Conservation (phyloP, 2,113 vertebrate genomes). For the Sphaerodactylus townsendi region DNA sequence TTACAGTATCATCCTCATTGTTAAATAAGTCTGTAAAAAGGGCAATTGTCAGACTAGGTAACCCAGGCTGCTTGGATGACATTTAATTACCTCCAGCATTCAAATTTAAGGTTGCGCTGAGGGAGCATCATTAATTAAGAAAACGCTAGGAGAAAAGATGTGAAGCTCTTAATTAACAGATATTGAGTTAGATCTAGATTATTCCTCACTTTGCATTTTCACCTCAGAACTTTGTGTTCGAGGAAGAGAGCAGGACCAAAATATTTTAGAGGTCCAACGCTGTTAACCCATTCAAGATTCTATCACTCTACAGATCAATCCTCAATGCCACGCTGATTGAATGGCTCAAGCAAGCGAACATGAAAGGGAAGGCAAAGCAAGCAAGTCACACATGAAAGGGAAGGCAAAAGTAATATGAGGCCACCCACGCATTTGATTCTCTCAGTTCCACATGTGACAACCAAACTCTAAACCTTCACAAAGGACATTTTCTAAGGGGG, state of each 20-base stretch:
- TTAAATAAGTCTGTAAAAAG: background rate
- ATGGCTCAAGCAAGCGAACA: background rate
- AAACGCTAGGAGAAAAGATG: background rate
- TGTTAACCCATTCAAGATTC: background rate
- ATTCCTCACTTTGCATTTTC: background rate
- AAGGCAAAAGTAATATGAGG: background rate
- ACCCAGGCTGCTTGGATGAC: background rate
- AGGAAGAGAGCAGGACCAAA: background rate
- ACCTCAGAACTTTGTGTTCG: background rate
- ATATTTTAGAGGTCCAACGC: background rate
- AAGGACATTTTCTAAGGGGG: too few relatives aligned
- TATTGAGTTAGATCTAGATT: background rate
- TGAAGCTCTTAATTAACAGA: background rate
- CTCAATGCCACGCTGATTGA: background rate
- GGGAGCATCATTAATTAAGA: background rate
- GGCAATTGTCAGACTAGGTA: slow-evolving; percentile 18
- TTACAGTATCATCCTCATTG: background rate
- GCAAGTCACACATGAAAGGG: background rate
- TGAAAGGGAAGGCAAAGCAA: background rate
- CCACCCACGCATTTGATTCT: background rate
- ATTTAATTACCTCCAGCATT: background rate
- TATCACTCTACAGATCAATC: background rate
- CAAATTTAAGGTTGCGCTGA: background rate
- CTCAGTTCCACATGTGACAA: too few relatives aligned
- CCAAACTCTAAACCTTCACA: too few relatives aligned